A percentile compares a stretch with the other conserved stretches of the same genome.
These are phyloP conservation scores for Calidris pugnax DNA, from an alignment of 2,113 vertebrate species.

Conservation along the genomic window DNA sequence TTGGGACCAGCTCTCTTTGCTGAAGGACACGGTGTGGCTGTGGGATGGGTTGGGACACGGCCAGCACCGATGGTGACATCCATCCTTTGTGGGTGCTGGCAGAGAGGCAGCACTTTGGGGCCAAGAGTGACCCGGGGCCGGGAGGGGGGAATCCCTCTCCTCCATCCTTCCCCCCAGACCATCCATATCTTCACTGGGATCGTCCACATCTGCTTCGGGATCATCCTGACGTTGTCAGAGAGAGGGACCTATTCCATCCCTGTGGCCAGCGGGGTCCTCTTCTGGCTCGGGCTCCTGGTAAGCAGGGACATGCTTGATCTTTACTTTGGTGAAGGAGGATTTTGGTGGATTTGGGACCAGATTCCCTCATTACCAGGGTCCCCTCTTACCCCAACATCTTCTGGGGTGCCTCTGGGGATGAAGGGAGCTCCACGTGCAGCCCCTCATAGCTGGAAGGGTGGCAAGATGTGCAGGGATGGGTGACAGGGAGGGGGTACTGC, in stretches of 20 bases:
- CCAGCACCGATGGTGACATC: accelerated
- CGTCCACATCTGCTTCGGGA: constrained; percentile 16
- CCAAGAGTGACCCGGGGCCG: background rate
- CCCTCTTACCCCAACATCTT: background rate
- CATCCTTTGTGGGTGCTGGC: background rate
- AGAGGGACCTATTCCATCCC: background rate
- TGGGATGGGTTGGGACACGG: accelerated
- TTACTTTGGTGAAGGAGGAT: background rate
- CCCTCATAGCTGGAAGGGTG: background rate
- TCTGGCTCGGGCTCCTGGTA: constrained; percentile 62
- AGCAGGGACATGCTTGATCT: background rate
- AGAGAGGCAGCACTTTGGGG: background rate
- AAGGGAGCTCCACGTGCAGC: background rate
- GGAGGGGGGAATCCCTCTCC: background rate
- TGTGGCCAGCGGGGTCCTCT: constrained; percentile 32
- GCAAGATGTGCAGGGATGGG: accelerated
- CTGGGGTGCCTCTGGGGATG: too few relatives aligned
- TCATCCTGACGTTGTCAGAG: background rate
- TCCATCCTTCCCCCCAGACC: background rate
- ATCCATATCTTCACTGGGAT: constrained; percentile 45
- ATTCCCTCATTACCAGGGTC: background rate
- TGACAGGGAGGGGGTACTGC: background rate
- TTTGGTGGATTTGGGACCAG: accelerated
- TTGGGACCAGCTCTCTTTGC: background rate
- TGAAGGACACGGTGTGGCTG: accelerated